These are phyloP conservation scores for Choreutis nemorana DNA, from an alignment of 2,888 invertebrate genomes.

Conservation along the genomic window DNA sequence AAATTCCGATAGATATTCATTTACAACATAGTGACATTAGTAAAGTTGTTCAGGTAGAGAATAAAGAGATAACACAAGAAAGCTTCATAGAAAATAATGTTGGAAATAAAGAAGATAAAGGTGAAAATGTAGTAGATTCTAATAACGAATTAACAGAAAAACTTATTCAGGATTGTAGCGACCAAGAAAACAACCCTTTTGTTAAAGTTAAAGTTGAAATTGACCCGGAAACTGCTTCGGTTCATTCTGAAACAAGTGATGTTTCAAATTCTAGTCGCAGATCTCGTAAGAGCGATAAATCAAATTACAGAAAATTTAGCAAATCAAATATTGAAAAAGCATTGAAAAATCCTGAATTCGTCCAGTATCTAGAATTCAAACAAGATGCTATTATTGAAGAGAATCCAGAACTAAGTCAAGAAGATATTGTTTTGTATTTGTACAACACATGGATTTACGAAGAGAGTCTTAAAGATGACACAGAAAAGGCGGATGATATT, in stretches of 20 bases:
- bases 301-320: slow-evolving; percentile 10
- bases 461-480: slow-evolving; percentile 35
- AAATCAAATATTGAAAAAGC: slow-evolving; percentile 12
- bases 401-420: slow-evolving; percentile 49
- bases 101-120: neutral
- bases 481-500: slow-evolving; percentile 24
- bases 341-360: slow-evolving; percentile 38
- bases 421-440: slow-evolving; percentile 48
- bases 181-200: no score
- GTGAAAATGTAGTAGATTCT: neutral
- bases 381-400: slow-evolving; percentile 53
- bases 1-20: no score
- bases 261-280: slow-evolving; percentile 20
- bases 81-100: no score
- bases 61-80: no score
- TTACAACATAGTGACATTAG: no score
- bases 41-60: no score
- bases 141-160: neutral
- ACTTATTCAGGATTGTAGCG: no score
- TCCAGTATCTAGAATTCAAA: slow-evolving; percentile 50
- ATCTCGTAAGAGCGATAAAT: slow-evolving; percentile 19
- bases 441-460: slow-evolving; percentile 56
- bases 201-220: slow-evolving; percentile 15
- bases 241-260: slow-evolving; percentile 27
- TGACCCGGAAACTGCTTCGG: slow-evolving; percentile 19